phyloP scores from a whole-genome alignment of 2,797 vertebrate genomes.

The Trichosurus vulpecula region DNA sequence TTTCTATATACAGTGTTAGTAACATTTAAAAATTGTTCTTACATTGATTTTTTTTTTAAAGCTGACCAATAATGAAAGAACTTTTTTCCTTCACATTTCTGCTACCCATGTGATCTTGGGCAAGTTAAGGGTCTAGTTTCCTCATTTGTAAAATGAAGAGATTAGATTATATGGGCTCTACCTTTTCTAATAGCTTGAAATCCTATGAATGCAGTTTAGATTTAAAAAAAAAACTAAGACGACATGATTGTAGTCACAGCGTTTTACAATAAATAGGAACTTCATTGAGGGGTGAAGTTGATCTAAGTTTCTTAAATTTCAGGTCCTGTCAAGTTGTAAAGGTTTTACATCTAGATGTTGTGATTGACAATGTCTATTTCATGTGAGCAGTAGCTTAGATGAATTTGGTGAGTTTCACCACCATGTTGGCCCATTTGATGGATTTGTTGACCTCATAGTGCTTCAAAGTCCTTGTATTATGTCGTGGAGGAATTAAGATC shows the following conservation, averaged over 20 bases:
- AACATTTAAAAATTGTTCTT: not conserved
- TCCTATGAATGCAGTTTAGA: not conserved
- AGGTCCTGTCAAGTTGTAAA: not conserved
- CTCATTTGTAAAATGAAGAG: not conserved
- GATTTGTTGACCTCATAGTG: not conserved
- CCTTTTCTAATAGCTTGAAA: not conserved
- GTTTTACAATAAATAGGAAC: not conserved
- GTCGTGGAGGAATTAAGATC: not conserved
- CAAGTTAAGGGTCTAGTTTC: not conserved
- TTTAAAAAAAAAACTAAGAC: not conserved
- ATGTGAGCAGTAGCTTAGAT: not conserved
- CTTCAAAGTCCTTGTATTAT: not conserved
- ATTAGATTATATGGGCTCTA: not conserved
- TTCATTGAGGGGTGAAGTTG: not conserved
- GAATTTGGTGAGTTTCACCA: not conserved
- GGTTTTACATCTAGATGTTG: not conserved
- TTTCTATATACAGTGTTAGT: not conserved
- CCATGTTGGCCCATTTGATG: not conserved
- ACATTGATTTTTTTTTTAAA: not conserved
- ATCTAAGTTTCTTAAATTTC: not conserved
- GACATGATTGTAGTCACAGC: not conserved
- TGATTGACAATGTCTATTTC: not conserved
- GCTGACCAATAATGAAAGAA: not conserved
- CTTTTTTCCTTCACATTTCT: not conserved
- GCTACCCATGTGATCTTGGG: not conserved